Base-by-base conservation (phyloP, 2,888 invertebrate genomes). In the Phaonia tiefii region DNA sequence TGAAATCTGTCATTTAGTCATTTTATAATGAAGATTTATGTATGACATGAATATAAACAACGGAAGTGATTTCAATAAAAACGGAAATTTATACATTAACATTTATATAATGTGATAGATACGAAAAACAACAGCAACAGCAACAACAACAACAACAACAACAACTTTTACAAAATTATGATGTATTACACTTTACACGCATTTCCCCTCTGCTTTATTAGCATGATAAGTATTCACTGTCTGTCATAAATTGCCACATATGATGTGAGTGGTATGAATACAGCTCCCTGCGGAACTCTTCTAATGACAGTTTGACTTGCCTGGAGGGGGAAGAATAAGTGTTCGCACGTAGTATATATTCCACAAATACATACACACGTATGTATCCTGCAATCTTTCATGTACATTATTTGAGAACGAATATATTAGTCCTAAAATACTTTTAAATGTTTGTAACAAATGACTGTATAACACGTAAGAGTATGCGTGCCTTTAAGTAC, bases 31-130 rank as follows among this genome's bases (percentile, higher is more conserved):
- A 63, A 63, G 63, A 63, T 63, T 63, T 63, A 63, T 63, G 63
- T 31, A 15, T 15, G 11, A 22, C 22, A 42, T 63, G 37, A 63
- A 63, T 26, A 58, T 58, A 15, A 58, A 42, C 63, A 63, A 22
- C 63, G 63, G 63, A 63, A 63, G 63, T 63, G 63, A 63, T 63
- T 63, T 63, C 63, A 63, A 63, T 63, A 63, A 63, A 31, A 63
- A 63, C 63, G 63, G 63, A 63, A 63, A 63, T 63, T 42, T 63
- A 63, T 13, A 63, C 63, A 63, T 63, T 63, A 63, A 63, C 63
- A 37, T 42, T 13, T 11, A 37, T 31, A 15, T 39, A 13, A 22
- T 22, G 39, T 11, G 60, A 25, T 56, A 26, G 25, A 56, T 56
- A n/a, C n/a, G 2, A 46, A 8, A 5, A 31, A 31, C 15, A 49